Base-by-base conservation (phyloP, 1,140 invertebrate genomes). In the Cataglyphis hispanica region DNA sequence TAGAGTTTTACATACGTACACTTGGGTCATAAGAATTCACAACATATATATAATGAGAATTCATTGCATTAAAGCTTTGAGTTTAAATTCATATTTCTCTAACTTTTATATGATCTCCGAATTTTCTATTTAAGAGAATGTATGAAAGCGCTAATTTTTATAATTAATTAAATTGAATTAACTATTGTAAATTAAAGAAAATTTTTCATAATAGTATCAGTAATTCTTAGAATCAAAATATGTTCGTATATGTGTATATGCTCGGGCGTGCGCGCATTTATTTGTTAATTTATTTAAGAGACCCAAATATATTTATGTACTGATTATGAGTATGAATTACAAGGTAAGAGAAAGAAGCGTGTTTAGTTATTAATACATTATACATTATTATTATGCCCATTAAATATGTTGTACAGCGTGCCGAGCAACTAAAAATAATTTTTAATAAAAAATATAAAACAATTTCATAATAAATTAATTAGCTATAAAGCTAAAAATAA, bases 231-330 rank as follows among this genome's bases (percentile, higher is more conserved):
- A 56, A 56, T 56, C 53, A 56, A 7, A n/a, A 16, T 13, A 8
- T 16, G 43, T 3, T n/a, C n/a, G n/a, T n/a, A n/a, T n/a, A n/a
- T n/a, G n/a, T n/a, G n/a, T n/a, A n/a, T n/a, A n/a, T n/a, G n/a
- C n/a, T n/a, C n/a, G n/a, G n/a, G 43, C 3, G 13, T 13, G 43
- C 11, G 3, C 11, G 3, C 13, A 46, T 16, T 16, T 46, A 16
- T 50, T 16, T 50, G 4, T 50, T 3, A 5, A 50, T 50, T 46
- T 77, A 64, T 50, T 64, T 78, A 6, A 37, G 10, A 8, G 85
- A 90, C 91, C 92, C 92, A 93, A 93, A 92, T 92, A 88, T 92
- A 93, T 90, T 90, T 93, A 93, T 92, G 92, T 80, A 80, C 1
- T n/a, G n/a, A n/a, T n/a, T 61, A 16, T 70, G 81, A 1, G 58